Conservation (phyloP, 2,797 vertebrate genomes). For the Mus caroli region DNA sequence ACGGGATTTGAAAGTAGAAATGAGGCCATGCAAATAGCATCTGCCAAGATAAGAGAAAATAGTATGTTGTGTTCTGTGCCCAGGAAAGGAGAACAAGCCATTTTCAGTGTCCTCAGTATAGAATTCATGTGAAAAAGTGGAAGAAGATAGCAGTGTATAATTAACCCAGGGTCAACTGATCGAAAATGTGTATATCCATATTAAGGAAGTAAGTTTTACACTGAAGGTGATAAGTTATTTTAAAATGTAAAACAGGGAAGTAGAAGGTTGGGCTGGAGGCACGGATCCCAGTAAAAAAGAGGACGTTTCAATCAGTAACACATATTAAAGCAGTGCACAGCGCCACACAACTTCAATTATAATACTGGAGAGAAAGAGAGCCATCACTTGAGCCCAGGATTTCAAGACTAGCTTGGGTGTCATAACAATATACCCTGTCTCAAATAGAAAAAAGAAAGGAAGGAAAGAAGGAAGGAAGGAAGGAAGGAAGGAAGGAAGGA, state of each 20-base stretch:
- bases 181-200: neutral
- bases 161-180: neutral
- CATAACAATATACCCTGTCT: neutral
- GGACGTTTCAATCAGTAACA: neutral
- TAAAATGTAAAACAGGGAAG: neutral
- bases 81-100: neutral
- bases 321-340: neutral
- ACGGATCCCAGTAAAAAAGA: neutral
- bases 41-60: neutral
- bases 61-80: neutral
- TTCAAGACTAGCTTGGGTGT: neutral
- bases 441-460: neutral
- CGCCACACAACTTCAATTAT: neutral
- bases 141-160: neutral
- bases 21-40: neutral
- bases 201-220: neutral
- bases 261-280: neutral
- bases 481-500: fast-evolving
- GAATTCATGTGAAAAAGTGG: neutral
- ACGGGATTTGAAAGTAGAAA: neutral
- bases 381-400: neutral
- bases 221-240: neutral
- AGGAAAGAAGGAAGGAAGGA: fast-evolving
- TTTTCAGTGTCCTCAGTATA: neutral
- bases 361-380: neutral